phyloP scores from a whole-genome alignment of 2,113 vertebrate genomes.

The Macrotus californicus region DNA sequence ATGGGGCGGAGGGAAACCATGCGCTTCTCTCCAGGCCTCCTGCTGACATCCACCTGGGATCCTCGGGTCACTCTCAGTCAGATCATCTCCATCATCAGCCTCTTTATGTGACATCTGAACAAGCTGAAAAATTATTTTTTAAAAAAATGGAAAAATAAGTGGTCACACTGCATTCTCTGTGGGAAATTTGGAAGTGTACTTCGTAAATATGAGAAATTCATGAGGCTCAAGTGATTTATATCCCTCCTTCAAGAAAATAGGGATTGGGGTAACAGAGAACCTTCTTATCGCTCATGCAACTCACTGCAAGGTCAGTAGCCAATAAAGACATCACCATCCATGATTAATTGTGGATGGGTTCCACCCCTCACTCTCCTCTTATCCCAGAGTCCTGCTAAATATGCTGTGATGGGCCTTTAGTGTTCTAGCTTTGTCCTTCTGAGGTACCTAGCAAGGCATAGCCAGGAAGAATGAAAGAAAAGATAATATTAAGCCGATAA shows the following conservation, averaged over 20 bases:
- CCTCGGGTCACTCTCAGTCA: slow-evolving; percentile 60
- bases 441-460: background rate
- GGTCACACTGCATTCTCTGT: slow-evolving; percentile 60
- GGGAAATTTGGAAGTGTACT: slow-evolving; percentile 67
- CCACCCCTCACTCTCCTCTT: slow-evolving; percentile 62
- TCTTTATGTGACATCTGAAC: slow-evolving; percentile 62
- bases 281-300: slow-evolving; percentile 71
- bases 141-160: slow-evolving; percentile 65
- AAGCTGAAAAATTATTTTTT: slow-evolving; percentile 71
- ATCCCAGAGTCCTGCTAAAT: slow-evolving; percentile 63
- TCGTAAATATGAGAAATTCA: slow-evolving; percentile 74
- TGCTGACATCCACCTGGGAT: slow-evolving; percentile 53
- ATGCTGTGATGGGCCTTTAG: slow-evolving; percentile 7
- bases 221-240: slow-evolving; percentile 72
- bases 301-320: slow-evolving; percentile 71
- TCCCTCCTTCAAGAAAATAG: slow-evolving; percentile 65
- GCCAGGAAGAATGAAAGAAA: slow-evolving; percentile 19
- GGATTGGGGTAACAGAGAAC: slow-evolving; percentile 69
- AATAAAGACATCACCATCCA: slow-evolving; percentile 69
- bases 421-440: slow-evolving; percentile 53
- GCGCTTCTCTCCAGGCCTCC: slow-evolving; percentile 31
- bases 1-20: slow-evolving; percentile 62
- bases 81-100: slow-evolving; percentile 68
- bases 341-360: slow-evolving; percentile 58
- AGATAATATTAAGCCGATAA: background rate